Evolutionary conservation across 2,113 vertebrate genomes (phyloP), one percentile per base, ranked within the genome.

Genomic region (Gasterosteus nipponicus): DNA sequence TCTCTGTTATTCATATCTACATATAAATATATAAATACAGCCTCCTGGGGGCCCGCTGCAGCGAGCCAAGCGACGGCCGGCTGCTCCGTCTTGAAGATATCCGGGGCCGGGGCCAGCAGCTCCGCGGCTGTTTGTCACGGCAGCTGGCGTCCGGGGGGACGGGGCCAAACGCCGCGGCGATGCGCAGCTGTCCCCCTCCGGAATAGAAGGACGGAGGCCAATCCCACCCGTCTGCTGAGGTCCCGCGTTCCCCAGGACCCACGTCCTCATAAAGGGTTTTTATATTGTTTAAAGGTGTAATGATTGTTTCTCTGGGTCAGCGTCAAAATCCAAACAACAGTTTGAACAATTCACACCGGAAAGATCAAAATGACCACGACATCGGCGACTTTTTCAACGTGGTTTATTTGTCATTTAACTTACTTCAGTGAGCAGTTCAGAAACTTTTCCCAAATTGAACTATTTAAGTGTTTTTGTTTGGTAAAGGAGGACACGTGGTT

Each of bases 91-190:
- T 86, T 89, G 67, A 83, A 91, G 75, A 78, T 87, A 69, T 41
- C 83, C 69, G 82, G 81, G 87, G 86, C 76, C 57, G 0, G 51
- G 67, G 90, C 91, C 92, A 91, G 89, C 70, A 71, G 85, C 87
- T 91, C 91, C 86, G 88, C 86, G 77, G n/a, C 77, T 89, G 85
- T 92, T 92, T 93, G 93, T 93, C 93, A 93, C 80, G 86, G 89
- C 88, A 81, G 83, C 88, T 91, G 91, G 75, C 73, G 85, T 82
- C 69, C 87, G 1, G 78, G 81, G n/a, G 89, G 86, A 78, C 4
- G 1, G 70, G 85, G 92, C 92, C 92, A 94, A 89, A 80, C 53
- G 7, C 79, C 38, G 57, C 81, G 64, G 89, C 62, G 39, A 5
- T 65, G 82, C 87, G 88, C 78, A 83, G 84, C 79, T 85, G 92